These are phyloP conservation scores for Eutolmus rufibarbis DNA, from an alignment of 2,888 invertebrate species.

Conservation along the genomic window DNA sequence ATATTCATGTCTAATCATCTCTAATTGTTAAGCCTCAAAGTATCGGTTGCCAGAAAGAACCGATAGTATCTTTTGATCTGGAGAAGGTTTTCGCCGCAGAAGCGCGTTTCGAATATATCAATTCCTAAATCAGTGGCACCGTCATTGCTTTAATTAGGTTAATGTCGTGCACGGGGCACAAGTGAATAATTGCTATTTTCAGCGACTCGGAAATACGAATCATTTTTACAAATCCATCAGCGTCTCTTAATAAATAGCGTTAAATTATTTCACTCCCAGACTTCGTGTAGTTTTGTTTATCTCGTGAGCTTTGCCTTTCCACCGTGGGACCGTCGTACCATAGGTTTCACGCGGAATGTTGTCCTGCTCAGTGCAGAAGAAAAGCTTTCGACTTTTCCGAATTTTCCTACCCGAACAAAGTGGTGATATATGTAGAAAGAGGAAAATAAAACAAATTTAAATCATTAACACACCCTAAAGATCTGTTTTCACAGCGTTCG, in stretches of 20 bases:
- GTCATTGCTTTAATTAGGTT: not conserved
- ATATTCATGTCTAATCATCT: too few relatives aligned
- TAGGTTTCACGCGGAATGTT: not conserved
- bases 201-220: not conserved
- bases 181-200: not conserved
- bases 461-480: conserved; percentile 8
- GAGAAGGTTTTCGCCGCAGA: not conserved
- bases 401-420: not conserved
- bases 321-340: not conserved
- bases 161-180: not conserved
- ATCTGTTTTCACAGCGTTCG: not conserved
- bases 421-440: not conserved
- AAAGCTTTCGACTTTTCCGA: not conserved
- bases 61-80: not conserved
- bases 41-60: not conserved
- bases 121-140: not conserved
- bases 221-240: not conserved
- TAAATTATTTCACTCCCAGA: not conserved
- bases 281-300: not conserved
- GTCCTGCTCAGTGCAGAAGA: not conserved
- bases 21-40: not conserved
- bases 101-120: not conserved
- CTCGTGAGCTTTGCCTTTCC: not conserved
- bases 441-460: not conserved
- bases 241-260: not conserved